Evolutionary conservation across 1,140 invertebrate genomes (phyloP).

Genomic region (Bombus affinis): DNA sequence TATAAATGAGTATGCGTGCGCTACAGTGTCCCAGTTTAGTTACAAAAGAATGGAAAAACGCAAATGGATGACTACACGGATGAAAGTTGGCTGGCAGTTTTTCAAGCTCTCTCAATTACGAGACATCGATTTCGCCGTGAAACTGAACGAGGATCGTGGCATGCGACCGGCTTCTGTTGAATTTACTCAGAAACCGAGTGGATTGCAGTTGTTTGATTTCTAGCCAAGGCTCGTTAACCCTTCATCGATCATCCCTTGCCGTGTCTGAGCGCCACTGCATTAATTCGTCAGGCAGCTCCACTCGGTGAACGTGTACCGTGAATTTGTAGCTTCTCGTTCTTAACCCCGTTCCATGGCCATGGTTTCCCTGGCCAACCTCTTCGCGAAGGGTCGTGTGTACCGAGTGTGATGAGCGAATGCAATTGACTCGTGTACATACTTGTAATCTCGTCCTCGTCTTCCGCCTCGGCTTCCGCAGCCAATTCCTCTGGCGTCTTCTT

Average conservation of each 20-base stretch:
- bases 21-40: not conserved
- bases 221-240: conserved; percentile 68
- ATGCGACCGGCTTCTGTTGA: conserved; percentile 20
- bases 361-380: not conserved
- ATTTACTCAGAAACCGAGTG: conserved; percentile 28
- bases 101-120: conserved; percentile 5
- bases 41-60: not conserved
- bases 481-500: conserved; percentile 99
- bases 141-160: not conserved
- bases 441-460: conserved; percentile 97
- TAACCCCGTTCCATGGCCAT: not conserved
- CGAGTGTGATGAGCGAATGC: not conserved
- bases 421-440: conserved; percentile 87
- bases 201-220: conserved; percentile 62
- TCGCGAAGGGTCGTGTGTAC: not conserved
- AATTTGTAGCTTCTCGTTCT: conserved; percentile 1
- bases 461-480: conserved; percentile 96
- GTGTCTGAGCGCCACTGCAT: conserved; percentile 21
- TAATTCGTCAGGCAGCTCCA: conserved; percentile 33
- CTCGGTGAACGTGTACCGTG: not conserved
- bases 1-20: no score
- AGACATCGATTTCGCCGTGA: not conserved
- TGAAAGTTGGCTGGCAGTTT: conserved; percentile 10
- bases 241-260: conserved; percentile 64
- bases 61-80: not conserved